These are phyloP conservation scores for Lacanobia oleracea DNA, from an alignment of 2,888 invertebrate genomes.

Conservation along the genomic window DNA sequence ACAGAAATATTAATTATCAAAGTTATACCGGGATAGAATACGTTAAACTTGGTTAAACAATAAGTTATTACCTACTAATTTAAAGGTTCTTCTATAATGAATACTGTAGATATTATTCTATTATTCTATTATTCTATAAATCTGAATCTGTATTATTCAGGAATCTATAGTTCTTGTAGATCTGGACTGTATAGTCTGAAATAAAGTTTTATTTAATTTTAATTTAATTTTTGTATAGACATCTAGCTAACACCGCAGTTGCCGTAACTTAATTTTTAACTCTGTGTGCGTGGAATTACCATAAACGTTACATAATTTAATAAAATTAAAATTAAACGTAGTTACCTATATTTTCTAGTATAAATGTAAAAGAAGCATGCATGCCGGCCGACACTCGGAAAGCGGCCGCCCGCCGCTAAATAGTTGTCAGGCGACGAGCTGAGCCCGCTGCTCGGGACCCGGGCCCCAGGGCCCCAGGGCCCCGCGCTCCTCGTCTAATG, in stretches of 20 bases:
- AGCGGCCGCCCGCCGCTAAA: background rate
- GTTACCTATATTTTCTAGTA: background rate
- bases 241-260: too few relatives aligned
- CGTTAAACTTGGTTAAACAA: background rate
- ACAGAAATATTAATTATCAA: slow-evolving; percentile 31
- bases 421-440: background rate
- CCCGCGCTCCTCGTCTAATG: background rate
- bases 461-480: background rate
- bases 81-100: slow-evolving; percentile 1
- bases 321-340: too few relatives aligned
- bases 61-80: background rate
- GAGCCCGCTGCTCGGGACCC: background rate
- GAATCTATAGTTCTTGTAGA: too few relatives aligned
- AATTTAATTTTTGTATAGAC: too few relatives aligned
- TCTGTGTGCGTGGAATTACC: too few relatives aligned
- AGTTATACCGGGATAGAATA: slow-evolving; percentile 25
- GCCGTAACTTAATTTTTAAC: too few relatives aligned
- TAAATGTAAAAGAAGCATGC: background rate
- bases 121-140: background rate
- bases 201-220: too few relatives aligned
- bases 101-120: too few relatives aligned
- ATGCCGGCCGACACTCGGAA: background rate
- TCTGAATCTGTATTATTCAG: background rate
- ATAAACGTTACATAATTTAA: too few relatives aligned
- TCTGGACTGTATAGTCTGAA: too few relatives aligned